phyloP scores from a whole-genome alignment of 2,113 vertebrate species.

The Trogon surrucura region DNA sequence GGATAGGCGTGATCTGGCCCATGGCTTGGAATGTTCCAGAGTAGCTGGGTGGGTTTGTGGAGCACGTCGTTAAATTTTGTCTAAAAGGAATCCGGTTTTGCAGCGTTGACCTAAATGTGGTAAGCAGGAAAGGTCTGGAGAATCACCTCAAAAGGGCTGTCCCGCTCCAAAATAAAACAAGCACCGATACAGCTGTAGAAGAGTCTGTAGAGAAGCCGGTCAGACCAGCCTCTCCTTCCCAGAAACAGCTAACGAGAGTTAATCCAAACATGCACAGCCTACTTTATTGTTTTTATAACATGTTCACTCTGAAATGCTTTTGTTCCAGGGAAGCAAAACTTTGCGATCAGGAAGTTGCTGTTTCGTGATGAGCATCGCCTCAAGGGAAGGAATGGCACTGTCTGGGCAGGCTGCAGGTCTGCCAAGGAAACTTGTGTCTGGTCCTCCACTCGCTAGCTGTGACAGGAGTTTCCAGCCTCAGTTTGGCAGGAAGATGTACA shows the following conservation, averaged over 20 bases:
- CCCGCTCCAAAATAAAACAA: not conserved
- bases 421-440: not conserved
- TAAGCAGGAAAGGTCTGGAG: not conserved
- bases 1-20: not conserved
- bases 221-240: not conserved
- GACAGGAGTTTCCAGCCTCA: not conserved
- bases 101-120: not conserved
- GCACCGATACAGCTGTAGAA: accelerated
- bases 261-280: not conserved
- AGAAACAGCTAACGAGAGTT: not conserved
- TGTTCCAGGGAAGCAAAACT: conserved; percentile 20
- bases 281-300: not conserved
- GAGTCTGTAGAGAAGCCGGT: not conserved
- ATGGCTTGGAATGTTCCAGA: not conserved
- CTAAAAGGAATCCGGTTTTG: not conserved
- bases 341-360: not conserved
- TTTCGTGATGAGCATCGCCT: not conserved
- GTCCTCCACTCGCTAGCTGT: not conserved
- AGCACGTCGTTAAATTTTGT: not conserved
- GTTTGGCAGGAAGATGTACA: not conserved
- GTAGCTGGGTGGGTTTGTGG: not conserved
- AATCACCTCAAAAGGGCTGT: not conserved
- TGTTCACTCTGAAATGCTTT: not conserved
- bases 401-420: not conserved
- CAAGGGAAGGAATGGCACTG: not conserved